These are phyloP conservation scores for Ferrisia virgata DNA, from an alignment of 2,888 invertebrate species.

Conservation along the genomic window DNA sequence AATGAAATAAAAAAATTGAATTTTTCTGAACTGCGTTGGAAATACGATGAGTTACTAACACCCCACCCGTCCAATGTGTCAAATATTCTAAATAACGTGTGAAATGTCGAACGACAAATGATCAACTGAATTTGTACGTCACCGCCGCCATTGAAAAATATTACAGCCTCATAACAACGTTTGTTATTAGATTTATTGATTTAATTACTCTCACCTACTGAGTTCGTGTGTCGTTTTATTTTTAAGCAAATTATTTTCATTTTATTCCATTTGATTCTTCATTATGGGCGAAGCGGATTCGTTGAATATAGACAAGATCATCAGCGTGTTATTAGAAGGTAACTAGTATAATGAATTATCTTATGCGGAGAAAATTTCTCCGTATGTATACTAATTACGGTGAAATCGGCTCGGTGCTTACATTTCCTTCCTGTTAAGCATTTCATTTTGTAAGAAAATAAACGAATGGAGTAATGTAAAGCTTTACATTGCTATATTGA, in stretches of 20 bases:
- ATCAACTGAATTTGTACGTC: neutral
- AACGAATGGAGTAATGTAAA: too few relatives aligned
- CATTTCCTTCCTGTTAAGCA: neutral
- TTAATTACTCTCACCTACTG: constrained; percentile 7
- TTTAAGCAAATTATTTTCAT: neutral
- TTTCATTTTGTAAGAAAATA: neutral
- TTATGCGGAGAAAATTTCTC: neutral
- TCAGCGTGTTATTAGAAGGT: constrained; percentile 44
- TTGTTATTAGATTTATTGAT: constrained; percentile 35
- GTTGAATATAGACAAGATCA: constrained; percentile 43
- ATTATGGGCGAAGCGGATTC: constrained; percentile 41
- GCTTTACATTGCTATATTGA: too few relatives aligned
- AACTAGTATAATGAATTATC: neutral
- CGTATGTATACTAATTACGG: neutral
- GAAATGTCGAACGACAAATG: too few relatives aligned
- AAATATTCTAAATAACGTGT: too few relatives aligned
- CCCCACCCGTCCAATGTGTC: too few relatives aligned
- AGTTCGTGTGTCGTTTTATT: neutral
- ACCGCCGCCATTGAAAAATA: constrained; percentile 42
- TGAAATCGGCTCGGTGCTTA: neutral
- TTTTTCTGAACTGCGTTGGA: too few relatives aligned
- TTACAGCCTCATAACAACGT: constrained; percentile 36
- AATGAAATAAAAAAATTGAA: too few relatives aligned
- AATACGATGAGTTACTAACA: too few relatives aligned
- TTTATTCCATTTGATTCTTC: constrained; percentile 26